phyloP scores from a whole-genome alignment of 2,113 vertebrate genomes.

The Malurus alboscapulatus region DNA sequence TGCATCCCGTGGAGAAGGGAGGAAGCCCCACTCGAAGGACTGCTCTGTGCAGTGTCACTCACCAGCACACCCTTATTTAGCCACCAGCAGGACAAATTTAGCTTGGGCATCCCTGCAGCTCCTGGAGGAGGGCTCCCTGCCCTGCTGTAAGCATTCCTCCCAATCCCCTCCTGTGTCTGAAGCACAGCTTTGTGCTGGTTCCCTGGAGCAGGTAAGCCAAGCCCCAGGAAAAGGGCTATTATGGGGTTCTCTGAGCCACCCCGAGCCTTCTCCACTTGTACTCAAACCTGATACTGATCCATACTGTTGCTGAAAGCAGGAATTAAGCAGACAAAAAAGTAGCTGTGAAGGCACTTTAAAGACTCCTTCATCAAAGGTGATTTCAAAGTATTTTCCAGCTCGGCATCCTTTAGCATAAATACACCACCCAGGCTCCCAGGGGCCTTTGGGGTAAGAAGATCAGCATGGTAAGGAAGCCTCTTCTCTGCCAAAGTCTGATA shows the following conservation, averaged over 20 bases:
- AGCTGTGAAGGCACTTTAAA: neutral
- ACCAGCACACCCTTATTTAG: neutral
- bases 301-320: constrained; percentile 29
- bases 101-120: neutral
- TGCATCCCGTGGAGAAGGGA: neutral
- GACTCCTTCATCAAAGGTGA: constrained; percentile 25
- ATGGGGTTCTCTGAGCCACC: constrained; percentile 36
- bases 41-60: neutral
- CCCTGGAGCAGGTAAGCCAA: neutral
- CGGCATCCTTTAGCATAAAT: neutral
- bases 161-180: neutral
- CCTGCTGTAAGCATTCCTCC: neutral
- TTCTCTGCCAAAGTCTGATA: constrained; percentile 53
- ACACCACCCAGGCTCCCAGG: constrained; percentile 31
- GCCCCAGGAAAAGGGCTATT: constrained; percentile 28
- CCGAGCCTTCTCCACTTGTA: neutral
- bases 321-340: neutral
- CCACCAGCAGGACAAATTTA: neutral
- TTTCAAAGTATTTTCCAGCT: constrained; percentile 31
- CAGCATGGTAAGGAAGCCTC: neutral
- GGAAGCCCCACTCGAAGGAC: neutral
- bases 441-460: constrained; percentile 21
- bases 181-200: neutral
- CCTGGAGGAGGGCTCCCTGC: neutral
- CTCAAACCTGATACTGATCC: constrained; percentile 49